Evolutionary conservation across 2,888 invertebrate genomes (phyloP).

Genomic region (Microctonus aethiopoides): DNA sequence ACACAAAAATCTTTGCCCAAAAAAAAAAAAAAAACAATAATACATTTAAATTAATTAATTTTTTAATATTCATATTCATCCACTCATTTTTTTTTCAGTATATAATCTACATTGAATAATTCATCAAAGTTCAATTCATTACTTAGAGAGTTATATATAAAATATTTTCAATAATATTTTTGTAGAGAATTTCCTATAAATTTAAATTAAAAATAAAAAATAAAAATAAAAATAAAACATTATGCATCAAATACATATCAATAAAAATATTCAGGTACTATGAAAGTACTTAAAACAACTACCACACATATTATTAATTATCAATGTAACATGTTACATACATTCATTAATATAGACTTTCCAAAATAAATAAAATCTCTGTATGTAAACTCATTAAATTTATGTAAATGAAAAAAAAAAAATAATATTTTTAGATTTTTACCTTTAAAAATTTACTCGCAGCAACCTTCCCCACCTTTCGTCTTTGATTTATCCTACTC

Average conservation of each 20-base stretch:
- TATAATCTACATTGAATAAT: background rate
- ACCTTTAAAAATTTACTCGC: no score
- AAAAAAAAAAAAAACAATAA: background rate
- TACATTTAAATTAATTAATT: background rate
- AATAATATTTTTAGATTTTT: no score
- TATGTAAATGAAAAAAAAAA: no score
- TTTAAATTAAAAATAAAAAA: background rate
- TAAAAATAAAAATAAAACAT: no score
- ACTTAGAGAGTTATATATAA: background rate
- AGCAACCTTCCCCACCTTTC: no score
- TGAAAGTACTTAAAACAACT: background rate
- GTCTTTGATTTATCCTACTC: no score
- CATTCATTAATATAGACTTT: no score
- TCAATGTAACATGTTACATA: no score
- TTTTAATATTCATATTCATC: background rate
- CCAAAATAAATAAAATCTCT: no score
- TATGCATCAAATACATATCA: no score
- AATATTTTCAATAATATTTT: background rate
- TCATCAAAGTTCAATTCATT: background rate
- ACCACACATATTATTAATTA: no score
- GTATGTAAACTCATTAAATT: no score
- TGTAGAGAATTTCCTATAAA: slow-evolving; percentile 1
- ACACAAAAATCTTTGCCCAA: slow-evolving; percentile 10
- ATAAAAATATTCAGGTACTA: background rate
- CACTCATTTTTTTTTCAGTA: background rate